Evolutionary conservation across 2,113 vertebrate genomes (phyloP).

Genomic region (Lonchura striata): DNA sequence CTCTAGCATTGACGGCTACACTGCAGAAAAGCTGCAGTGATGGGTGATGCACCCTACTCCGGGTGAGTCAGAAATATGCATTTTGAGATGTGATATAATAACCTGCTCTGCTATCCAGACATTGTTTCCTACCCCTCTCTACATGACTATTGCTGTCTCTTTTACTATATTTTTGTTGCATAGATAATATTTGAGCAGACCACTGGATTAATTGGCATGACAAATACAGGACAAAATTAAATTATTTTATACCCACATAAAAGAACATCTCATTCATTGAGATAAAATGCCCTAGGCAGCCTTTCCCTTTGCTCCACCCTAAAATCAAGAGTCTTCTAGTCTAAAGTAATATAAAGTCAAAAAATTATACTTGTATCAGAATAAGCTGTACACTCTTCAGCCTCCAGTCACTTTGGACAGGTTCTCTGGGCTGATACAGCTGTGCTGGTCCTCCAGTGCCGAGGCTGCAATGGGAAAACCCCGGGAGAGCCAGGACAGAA

Average conservation of each 20-base stretch:
- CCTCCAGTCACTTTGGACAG: neutral
- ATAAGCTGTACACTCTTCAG: neutral
- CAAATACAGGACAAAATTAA: neutral
- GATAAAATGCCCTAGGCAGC: neutral
- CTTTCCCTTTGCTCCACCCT: neutral
- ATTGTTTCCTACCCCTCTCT: neutral
- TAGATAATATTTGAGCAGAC: neutral
- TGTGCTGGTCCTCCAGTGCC: neutral
- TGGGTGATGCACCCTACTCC: neutral
- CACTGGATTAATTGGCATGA: neutral
- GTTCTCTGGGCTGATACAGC: neutral
- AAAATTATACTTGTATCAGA: neutral
- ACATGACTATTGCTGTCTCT: neutral
- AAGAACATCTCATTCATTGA: neutral
- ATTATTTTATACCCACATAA: neutral
- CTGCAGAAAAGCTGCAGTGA: neutral
- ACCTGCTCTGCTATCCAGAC: neutral
- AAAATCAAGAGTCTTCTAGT: neutral
- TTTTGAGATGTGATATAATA: neutral
- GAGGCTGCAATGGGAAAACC: neutral
- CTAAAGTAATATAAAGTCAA: neutral
- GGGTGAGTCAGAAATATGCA: neutral
- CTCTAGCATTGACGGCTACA: accelerated
- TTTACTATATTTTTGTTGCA: neutral
- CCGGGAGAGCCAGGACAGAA: neutral